These are phyloP conservation scores for Diuraphis noxia DNA, from an alignment of 1,140 invertebrate genomes.

Conservation along the genomic window DNA sequence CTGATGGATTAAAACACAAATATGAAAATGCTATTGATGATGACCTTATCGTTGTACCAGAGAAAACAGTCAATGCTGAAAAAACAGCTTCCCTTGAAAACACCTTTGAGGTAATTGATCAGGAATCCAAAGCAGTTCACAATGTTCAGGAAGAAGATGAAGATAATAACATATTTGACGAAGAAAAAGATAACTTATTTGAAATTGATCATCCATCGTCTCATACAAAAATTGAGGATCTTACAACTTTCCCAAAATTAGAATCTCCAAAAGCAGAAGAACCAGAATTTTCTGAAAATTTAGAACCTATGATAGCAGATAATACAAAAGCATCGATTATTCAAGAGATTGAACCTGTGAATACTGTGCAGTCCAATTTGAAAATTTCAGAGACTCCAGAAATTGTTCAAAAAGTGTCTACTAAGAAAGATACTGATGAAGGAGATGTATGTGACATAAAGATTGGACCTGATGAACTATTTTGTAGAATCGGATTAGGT, in stretches of 20 bases:
- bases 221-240: background rate
- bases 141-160: background rate
- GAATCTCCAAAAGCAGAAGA: background rate
- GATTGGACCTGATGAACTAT: conserved; percentile 57
- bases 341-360: conserved; percentile 25
- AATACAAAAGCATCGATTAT: background rate
- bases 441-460: conserved; percentile 46
- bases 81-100: background rate
- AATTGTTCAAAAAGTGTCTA: background rate
- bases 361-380: background rate
- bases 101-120: conserved; percentile 1
- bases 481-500: conserved; percentile 57
- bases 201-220: background rate
- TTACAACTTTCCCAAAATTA: background rate
- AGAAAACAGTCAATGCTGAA: background rate
- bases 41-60: background rate
- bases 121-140: background rate
- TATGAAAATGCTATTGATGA: conserved; percentile 6
- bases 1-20: background rate
- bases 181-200: conserved; percentile 15
- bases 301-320: background rate
- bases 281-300: background rate
- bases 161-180: background rate
- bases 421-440: conserved; percentile 20
- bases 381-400: background rate